A percentile compares a stretch with the other conserved stretches of the same genome.
Conservation (phyloP, 2,113 vertebrate species). For the Passerina amoena region DNA sequence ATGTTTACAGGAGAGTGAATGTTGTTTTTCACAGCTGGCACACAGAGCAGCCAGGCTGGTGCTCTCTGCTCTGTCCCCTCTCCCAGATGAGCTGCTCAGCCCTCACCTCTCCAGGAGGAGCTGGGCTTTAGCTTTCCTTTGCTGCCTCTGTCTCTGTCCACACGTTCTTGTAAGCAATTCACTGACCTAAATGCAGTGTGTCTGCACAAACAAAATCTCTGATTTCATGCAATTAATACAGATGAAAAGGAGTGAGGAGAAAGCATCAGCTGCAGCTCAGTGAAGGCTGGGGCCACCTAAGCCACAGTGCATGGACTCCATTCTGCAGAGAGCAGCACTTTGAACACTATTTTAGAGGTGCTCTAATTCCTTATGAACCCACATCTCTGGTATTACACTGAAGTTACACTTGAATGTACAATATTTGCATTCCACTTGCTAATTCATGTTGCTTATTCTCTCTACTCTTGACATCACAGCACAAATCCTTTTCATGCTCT, state of each 20-base stretch:
- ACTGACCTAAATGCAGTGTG: not conserved
- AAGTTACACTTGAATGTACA: constrained; percentile 44
- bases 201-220: not conserved
- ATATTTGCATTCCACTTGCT: constrained; percentile 66
- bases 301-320: not conserved
- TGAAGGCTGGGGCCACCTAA: not conserved
- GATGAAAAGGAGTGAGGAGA: not conserved
- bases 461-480: constrained; percentile 70
- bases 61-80: not conserved
- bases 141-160: not conserved
- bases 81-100: not conserved
- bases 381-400: not conserved
- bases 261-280: not conserved
- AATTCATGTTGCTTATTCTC: constrained; percentile 57
- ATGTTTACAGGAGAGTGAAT: not conserved
- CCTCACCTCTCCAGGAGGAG: not conserved
- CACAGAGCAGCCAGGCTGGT: not conserved
- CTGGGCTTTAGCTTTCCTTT: not conserved
- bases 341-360: not conserved
- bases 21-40: not conserved
- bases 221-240: not conserved
- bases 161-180: not conserved
- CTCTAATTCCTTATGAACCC: not conserved
- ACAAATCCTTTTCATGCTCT: constrained; percentile 72
- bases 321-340: not conserved